These are phyloP conservation scores for Echinops telfairi DNA, from an alignment of 2,113 vertebrate species.

Conservation along the genomic window DNA sequence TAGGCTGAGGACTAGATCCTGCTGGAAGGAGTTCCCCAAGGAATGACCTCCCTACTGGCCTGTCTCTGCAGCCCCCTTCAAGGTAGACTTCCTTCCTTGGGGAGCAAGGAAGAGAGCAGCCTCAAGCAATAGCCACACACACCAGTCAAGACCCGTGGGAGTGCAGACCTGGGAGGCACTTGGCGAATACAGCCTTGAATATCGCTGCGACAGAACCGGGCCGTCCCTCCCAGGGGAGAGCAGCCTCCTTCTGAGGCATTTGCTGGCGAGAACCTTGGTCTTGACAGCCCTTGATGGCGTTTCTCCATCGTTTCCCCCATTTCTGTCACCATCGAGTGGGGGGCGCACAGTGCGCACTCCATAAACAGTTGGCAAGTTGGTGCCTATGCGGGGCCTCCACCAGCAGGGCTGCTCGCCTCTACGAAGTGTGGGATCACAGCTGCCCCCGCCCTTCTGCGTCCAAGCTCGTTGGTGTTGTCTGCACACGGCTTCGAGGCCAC, in stretches of 20 bases:
- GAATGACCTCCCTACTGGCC: neutral
- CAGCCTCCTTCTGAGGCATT: neutral
- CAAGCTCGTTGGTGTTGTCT: neutral
- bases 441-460: neutral
- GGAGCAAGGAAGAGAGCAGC: neutral
- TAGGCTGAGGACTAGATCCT: too few relatives aligned
- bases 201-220: too few relatives aligned
- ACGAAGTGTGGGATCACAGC: neutral
- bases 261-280: neutral
- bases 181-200: too few relatives aligned
- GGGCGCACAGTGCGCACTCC: neutral
- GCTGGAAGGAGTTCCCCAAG: neutral
- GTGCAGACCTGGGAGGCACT: neutral
- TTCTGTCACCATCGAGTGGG: neutral
- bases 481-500: neutral
- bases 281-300: neutral
- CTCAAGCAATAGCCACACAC: neutral
- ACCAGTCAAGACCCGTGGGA: too few relatives aligned
- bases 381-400: rapidly evolving
- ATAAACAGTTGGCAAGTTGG: neutral
- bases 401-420: neutral
- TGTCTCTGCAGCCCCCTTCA: neutral
- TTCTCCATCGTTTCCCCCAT: neutral
- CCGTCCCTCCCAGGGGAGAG: neutral
- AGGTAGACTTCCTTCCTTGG: neutral